phyloP scores from a whole-genome alignment of 2,888 invertebrate species.

The Diogma glabrata region DNA sequence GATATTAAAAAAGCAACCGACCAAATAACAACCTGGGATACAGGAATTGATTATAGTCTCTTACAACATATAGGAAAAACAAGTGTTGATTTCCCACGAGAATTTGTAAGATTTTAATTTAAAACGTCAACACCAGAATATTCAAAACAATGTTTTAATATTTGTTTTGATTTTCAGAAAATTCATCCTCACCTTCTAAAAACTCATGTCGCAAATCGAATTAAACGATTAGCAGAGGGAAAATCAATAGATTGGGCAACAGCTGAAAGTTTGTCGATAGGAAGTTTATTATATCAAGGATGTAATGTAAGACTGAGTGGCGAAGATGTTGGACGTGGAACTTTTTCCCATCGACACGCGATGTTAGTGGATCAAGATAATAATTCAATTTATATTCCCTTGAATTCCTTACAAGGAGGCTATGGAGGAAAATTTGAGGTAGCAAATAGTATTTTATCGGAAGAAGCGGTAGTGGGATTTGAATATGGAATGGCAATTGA shows the following conservation, averaged over 20 bases:
- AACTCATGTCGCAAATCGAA: conserved; percentile 58
- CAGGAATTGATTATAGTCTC: conserved; percentile 64
- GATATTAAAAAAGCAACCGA: conserved; percentile 57
- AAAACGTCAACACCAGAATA: no score
- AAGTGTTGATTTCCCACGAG: conserved; percentile 62
- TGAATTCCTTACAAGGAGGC: conserved; percentile 66
- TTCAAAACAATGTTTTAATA: no score
- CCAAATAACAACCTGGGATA: conserved; percentile 78
- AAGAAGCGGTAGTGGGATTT: conserved; percentile 90
- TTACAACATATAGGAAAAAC: conserved; percentile 67
- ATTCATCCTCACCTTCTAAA: conserved; percentile 80
- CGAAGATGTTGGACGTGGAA: conserved; percentile 93
- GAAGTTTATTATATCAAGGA: conserved; percentile 53
- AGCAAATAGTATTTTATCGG: conserved; percentile 88
- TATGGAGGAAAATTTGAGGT: conserved; percentile 50
- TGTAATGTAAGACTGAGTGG: conserved; percentile 85
- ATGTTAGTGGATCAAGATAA: conserved; percentile 90
- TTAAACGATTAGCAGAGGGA: conserved; percentile 56
- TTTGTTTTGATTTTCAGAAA: conserved; percentile 48
- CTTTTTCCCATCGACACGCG: conserved; percentile 92
- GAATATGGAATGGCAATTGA: conserved; percentile 93
- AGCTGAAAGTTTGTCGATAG: conserved; percentile 83
- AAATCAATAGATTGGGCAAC: conserved; percentile 86
- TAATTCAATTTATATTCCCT: conserved; percentile 69
- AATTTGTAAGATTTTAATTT: conserved; percentile 54